Base-by-base conservation (phyloP, 2,888 invertebrate species). In the Pseudococcus viburni region DNA sequence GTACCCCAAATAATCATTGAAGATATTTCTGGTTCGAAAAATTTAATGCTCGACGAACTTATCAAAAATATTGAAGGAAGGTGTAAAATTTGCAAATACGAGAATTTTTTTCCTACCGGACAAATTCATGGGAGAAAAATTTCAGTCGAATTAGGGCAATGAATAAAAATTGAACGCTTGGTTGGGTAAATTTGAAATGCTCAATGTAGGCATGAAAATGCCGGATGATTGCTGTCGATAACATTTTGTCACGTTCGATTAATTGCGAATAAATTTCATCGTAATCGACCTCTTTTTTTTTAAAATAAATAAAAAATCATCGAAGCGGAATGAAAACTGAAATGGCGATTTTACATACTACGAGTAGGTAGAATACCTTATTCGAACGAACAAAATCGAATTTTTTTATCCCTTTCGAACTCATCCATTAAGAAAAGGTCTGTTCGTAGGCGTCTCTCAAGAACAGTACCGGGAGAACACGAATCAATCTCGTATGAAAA, bases 401-500 rank as follows among this genome's bases (percentile, higher is more conserved):
- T 12, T 4, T 15, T 51, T 51, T 51, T 42, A 42, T 42, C 42
- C 8, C 42, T 42, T 51, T 51, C 48, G 48, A 15, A 15, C 42
- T 51, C 15, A 51, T 51, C 11, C 48, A 51, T 51, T 51, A 51
- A 51, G 48, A 15, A 51, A 51, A 51, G 48, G 48, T 51, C 15
- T 55, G n/a, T n/a, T 55, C 55, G 55, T 55, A n/a, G 55, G 55
- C n/a, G 55, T 17, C n/a, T 55, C 55, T 55, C 55, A n/a, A 55
- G n/a, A 55, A 55, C n/a, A 55, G 51, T 51, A 3, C 42, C 46
- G 5, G 7, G 51, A 6, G 55, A n/a, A 55, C n/a, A 12, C 12
- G 15, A 55, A n/a, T 55, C 55, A 55, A 55, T 55, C 55, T 55
- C 55, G 55, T 55, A n/a, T 55, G n/a, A 55, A 55, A 51, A 51